Conservation (phyloP, 2,113 vertebrate genomes). For the Plecotus auritus region DNA sequence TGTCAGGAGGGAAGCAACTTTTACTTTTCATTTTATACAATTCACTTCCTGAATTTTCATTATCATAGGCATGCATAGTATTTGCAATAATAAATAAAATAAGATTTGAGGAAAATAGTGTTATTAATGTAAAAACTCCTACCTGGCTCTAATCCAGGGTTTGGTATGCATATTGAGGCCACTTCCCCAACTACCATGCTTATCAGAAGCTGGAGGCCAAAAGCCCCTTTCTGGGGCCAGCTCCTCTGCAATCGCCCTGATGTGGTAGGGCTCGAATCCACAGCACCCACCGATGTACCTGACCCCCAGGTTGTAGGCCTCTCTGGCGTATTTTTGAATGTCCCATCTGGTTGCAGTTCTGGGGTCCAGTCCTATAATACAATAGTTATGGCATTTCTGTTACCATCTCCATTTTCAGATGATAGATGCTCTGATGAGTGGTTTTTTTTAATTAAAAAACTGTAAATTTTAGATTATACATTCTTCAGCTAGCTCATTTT, state of each 20-base stretch:
- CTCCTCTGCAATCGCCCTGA: constrained; percentile 92
- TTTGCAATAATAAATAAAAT: neutral
- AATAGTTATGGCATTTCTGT: neutral
- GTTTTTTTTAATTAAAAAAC: neutral
- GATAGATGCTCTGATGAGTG: constrained; percentile 67
- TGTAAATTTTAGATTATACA: constrained; percentile 74
- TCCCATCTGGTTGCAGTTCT: constrained; percentile 92
- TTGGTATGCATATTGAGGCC: constrained; percentile 93
- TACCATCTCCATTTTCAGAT: constrained; percentile 85
- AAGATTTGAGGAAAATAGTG: neutral
- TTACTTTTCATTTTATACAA: neutral
- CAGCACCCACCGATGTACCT: constrained; percentile 94
- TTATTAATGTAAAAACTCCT: constrained; percentile 41
- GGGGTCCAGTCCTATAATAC: constrained; percentile 75
- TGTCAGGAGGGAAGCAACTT: neutral
- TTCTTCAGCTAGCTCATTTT: constrained; percentile 82
- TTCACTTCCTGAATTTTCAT: neutral
- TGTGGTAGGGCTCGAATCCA: constrained; percentile 94
- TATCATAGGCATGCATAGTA: neutral
- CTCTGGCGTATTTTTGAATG: constrained; percentile 91
- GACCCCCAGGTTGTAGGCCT: constrained; percentile 90
- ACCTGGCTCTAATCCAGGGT: constrained; percentile 96
- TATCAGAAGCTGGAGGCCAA: constrained; percentile 88
- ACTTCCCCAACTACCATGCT: constrained; percentile 91
- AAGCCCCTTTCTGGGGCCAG: constrained; percentile 88